Percentiles rank a stretch among this genome's conserved stretches.
phyloP scores from a whole-genome alignment of 1,140 invertebrate genomes.

The Drosophila yakuba region DNA sequence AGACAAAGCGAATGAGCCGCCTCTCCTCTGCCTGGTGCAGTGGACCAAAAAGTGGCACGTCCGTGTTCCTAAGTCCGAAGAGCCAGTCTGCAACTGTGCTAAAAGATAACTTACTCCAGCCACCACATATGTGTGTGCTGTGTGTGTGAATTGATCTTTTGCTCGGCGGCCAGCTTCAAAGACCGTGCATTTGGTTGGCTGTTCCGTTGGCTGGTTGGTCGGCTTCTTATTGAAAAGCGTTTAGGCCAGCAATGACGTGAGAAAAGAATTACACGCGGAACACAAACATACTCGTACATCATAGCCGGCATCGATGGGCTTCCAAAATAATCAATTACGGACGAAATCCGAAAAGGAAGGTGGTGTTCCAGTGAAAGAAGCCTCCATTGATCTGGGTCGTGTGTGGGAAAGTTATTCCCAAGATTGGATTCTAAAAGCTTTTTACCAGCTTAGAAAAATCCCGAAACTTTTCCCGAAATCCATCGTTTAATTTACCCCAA shows the following conservation, averaged over 20 bases:
- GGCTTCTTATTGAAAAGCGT: conserved; percentile 50
- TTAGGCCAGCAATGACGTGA: conserved; percentile 52
- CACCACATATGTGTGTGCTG: conserved; percentile 12
- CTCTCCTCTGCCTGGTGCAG: conserved; percentile 4
- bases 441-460: conserved; percentile 19
- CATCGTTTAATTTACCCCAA: conserved; percentile 29
- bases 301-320: conserved; percentile 38
- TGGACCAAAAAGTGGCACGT: conserved; percentile 60
- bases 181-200: conserved; percentile 5
- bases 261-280: conserved; percentile 45
- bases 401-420: conserved; percentile 42
- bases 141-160: conserved; percentile 47
- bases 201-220: neutral
- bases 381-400: conserved; percentile 34
- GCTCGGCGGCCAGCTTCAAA: conserved; percentile 45
- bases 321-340: conserved; percentile 57
- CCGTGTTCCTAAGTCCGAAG: conserved; percentile 31
- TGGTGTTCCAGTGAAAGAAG: conserved; percentile 42
- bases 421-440: conserved; percentile 41
- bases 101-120: conserved; percentile 35
- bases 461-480: neutral
- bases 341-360: conserved; percentile 37
- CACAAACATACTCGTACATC: conserved; percentile 25
- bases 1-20: conserved; percentile 38
- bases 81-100: conserved; percentile 48